phyloP scores from a whole-genome alignment of 2,797 vertebrate genomes.

The Onychomys leucogaster region DNA sequence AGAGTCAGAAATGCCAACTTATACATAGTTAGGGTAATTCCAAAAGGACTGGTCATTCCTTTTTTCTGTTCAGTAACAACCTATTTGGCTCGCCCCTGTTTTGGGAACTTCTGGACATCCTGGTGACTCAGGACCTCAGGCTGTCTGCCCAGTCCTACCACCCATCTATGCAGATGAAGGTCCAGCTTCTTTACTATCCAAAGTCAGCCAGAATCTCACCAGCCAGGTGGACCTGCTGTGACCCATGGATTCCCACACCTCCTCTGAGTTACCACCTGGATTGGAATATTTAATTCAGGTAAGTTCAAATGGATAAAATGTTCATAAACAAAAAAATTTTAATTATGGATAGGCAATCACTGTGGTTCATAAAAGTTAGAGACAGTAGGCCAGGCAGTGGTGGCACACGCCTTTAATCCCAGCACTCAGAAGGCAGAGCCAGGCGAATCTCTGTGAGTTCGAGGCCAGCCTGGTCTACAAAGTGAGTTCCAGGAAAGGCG shows the following conservation, averaged over 20 bases:
- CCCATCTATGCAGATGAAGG: neutral
- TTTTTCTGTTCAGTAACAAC: neutral
- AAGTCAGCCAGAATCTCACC: constrained; percentile 52
- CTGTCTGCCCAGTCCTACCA: neutral
- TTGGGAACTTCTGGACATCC: neutral
- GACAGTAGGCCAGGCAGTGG: no score
- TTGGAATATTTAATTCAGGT: constrained; percentile 95
- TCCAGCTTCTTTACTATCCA: constrained; percentile 59
- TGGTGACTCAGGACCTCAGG: neutral
- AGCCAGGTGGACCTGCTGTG: constrained; percentile 2
- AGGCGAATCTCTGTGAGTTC: no score
- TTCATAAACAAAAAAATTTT: neutral
- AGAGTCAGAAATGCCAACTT: neutral
- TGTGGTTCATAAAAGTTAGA: neutral
- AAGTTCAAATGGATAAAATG: constrained; percentile 29
- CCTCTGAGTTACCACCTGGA: constrained; percentile 92
- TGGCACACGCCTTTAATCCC: no score
- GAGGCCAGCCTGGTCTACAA: no score
- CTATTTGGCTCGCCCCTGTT: constrained; percentile 11
- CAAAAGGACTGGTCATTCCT: neutral
- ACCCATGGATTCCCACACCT: constrained; percentile 86
- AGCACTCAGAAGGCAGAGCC: no score
- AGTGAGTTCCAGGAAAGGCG: no score
- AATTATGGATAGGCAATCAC: neutral
- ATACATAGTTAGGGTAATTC: neutral